Conservation (phyloP, 2,113 vertebrate genomes). For the Platichthys flesus region DNA sequence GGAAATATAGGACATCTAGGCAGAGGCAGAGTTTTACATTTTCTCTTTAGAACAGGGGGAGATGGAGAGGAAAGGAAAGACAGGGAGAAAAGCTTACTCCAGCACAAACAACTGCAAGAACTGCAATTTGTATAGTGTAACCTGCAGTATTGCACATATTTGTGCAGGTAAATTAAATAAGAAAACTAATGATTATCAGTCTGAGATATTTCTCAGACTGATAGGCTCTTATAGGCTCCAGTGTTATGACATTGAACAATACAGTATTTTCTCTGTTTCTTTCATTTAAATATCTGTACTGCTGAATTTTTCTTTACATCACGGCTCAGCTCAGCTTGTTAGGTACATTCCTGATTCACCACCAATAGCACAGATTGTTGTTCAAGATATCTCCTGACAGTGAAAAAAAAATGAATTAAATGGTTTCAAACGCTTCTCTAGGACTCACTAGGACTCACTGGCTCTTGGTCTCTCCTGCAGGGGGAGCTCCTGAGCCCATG, state of each 20-base stretch:
- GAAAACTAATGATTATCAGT: slow-evolving; percentile 1
- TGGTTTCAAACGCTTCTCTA: not conserved
- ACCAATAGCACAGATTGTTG: not conserved
- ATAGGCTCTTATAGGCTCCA: not conserved
- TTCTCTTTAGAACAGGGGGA: no score
- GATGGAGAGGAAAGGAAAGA: no score
- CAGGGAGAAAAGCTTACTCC: no score
- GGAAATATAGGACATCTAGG: no score
- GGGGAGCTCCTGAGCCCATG: slow-evolving; percentile 98
- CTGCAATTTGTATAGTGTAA: no score
- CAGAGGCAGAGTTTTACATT: no score
- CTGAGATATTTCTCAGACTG: not conserved
- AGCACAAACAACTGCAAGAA: no score
- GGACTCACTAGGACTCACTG: not conserved
- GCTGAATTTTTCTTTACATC: not conserved
- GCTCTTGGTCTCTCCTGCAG: slow-evolving; percentile 73
- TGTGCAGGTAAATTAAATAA: slow-evolving; percentile 15
- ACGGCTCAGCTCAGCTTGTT: not conserved
- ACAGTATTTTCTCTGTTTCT: not conserved
- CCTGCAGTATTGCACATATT: no score
- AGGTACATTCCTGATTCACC: not conserved
- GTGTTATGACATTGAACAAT: not conserved
- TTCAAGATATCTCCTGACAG: not conserved
- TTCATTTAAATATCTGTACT: not conserved
- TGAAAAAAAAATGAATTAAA: not conserved